Conservation (phyloP, 2,797 vertebrate genomes). For the Synanceia verrucosa region DNA sequence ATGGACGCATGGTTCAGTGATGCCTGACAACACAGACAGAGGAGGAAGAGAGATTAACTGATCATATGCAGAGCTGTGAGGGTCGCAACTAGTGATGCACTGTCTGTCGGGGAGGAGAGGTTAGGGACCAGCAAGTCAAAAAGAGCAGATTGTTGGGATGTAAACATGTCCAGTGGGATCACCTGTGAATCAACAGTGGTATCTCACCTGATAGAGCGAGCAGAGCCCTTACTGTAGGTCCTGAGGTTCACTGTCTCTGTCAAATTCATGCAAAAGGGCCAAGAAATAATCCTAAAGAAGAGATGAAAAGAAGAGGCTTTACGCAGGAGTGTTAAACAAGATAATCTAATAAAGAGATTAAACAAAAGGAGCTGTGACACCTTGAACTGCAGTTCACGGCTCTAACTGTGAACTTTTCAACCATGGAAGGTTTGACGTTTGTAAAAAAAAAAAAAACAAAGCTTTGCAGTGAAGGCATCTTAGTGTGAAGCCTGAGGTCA, state of each 20-base stretch:
- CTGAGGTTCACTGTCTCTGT: too few species aligned
- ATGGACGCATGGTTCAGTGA: constrained; percentile 15
- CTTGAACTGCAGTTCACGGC: too few species aligned
- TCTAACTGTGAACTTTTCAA: too few species aligned
- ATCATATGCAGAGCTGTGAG: constrained; percentile 30
- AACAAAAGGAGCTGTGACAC: too few species aligned
- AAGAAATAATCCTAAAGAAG: background rate
- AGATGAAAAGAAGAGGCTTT: background rate
- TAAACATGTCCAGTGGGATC: constrained; percentile 11
- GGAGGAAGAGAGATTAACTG: constrained; percentile 43
- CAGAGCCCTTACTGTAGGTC: too few species aligned
- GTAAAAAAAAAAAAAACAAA: too few species aligned
- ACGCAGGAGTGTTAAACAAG: background rate
- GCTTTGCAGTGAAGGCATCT: too few species aligned
- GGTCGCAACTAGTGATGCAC: constrained; percentile 6
- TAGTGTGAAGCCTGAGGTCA: too few species aligned
- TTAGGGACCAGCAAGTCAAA: constrained; percentile 26
- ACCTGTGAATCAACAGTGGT: background rate
- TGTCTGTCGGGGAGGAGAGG: constrained; percentile 22
- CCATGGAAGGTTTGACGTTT: too few species aligned
- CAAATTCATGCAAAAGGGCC: background rate
- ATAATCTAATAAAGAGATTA: background rate
- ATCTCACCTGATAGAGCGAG: too few species aligned
- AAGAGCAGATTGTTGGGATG: constrained; percentile 20
- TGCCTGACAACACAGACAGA: constrained; percentile 6